Evolutionary conservation across 2,797 vertebrate genomes (phyloP), one percentile per base, ranked within the genome.

Genomic region (Takifugu rubripes): DNA sequence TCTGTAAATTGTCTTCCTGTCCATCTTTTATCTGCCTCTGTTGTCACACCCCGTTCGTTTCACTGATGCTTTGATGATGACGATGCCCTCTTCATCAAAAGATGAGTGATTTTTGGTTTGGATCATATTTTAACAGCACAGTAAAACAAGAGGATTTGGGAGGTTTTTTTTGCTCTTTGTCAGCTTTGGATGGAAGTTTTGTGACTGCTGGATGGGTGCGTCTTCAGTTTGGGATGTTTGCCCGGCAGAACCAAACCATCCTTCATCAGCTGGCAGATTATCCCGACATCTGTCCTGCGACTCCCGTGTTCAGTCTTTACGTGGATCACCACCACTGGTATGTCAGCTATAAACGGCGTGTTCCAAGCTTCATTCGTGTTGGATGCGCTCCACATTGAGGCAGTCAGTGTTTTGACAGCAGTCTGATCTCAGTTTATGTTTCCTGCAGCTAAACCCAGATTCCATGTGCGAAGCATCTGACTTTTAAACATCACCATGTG

Each of bases 1-100:
- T 58, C 15, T 29, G 43, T 15, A 25, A 36, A 36, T 12, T 14
- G 15, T 52, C 1, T 42, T 31, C 21, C 44, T 49, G 51, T 54
- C 43, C 14, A 33, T 54, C 56, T 54, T 66, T 55, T 42, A 57
- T 59, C 59, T 49, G 24, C 3, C 4, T 9, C 42, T 16, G 3
- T 2, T 43, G 15, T 44, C 43, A 2, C 16, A 44, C 15, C 43
- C n/a, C 43, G 2, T n/a, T 17, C 14, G 7, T 44, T n/a, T 43
- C 15, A n/a, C 16, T 44, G 43, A 44, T 44, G n/a, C 43, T n/a
- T 44, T 44, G 29, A 31, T 31, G 40, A 42, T 15, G 43, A 44
- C n/a, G 43, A 16, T n/a, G 43, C 49, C n/a, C 25, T 2, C 26
- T 16, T 21, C 27, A 21, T 21, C 21, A 21, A 21, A 21, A 6